Evolutionary conservation across 2,888 invertebrate genomes (phyloP).

Genomic region (Caenorhabditis panamensis): DNA sequence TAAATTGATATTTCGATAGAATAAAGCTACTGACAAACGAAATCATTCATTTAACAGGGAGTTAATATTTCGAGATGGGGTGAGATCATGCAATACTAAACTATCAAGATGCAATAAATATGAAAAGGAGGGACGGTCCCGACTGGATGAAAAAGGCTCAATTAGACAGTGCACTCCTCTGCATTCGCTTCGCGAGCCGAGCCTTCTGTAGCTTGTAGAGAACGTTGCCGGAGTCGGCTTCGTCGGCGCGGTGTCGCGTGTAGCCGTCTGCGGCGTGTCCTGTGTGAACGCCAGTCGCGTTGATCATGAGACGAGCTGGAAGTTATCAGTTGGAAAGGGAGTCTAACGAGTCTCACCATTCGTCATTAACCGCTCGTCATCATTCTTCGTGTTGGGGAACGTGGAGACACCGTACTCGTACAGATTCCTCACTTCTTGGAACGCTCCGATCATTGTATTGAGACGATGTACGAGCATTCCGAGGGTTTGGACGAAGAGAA

Average conservation of each 20-base stretch:
- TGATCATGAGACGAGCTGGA: conserved; percentile 78
- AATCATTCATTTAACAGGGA: conserved; percentile 41
- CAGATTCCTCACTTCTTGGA: conserved; percentile 78
- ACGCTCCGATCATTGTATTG: conserved; percentile 87
- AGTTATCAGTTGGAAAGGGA: not conserved
- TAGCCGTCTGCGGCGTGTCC: conserved; percentile 79
- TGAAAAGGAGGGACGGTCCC: conserved; percentile 11
- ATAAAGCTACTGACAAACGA: not conserved
- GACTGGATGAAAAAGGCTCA: not conserved
- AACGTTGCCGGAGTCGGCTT: conserved; percentile 70
- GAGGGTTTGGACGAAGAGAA: conserved; percentile 78
- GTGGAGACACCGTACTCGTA: conserved; percentile 64
- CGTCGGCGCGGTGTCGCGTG: conserved; percentile 67
- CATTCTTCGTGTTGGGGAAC: conserved; percentile 53
- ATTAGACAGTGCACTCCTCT: conserved; percentile 57
- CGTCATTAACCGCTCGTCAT: conserved; percentile 68
- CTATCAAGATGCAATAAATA: conserved; percentile 12
- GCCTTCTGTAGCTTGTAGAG: conserved; percentile 77
- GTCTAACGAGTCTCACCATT: conserved; percentile 52
- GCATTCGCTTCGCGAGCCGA: conserved; percentile 66
- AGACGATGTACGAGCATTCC: conserved; percentile 97
- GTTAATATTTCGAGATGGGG: conserved; percentile 10
- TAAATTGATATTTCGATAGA: too few species aligned
- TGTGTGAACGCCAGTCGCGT: conserved; percentile 64
- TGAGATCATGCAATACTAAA: conserved; percentile 41